A percentile compares a stretch with the other conserved stretches of the same genome.
Evolutionary conservation across 2,113 vertebrate genomes (phyloP).

Genomic region (Caranx ignobilis): DNA sequence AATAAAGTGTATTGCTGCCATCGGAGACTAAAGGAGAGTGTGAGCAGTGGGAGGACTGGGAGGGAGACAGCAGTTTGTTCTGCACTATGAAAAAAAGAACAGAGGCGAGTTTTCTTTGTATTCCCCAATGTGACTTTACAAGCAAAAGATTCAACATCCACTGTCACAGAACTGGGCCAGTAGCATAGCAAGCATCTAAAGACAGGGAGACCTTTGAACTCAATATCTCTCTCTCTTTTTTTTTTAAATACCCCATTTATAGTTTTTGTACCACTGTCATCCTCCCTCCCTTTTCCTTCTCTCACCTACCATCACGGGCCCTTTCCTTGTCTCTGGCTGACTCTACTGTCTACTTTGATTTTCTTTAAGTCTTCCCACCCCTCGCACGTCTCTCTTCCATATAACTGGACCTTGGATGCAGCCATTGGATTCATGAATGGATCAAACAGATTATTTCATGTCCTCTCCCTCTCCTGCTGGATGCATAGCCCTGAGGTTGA

Average conservation of each 20-base stretch:
- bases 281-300: conserved; percentile 7
- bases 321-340: conserved; percentile 1
- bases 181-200: conserved; percentile 30
- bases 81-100: conserved; percentile 31
- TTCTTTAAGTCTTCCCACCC: not conserved
- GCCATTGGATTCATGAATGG: conserved; percentile 31
- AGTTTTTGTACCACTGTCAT: conserved; percentile 12
- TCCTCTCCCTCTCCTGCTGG: conserved; percentile 10
- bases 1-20: conserved; percentile 46
- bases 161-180: conserved; percentile 54
- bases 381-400: not conserved
- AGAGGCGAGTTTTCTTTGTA: conserved; percentile 49
- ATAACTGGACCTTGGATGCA: conserved; percentile 12
- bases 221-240: conserved; percentile 34
- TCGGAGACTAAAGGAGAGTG: conserved; percentile 35
- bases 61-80: conserved; percentile 57
- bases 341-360: not conserved
- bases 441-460: conserved; percentile 37
- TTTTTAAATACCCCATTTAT: conserved; percentile 8
- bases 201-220: conserved; percentile 49
- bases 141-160: conserved; percentile 36
- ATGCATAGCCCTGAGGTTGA: not conserved
- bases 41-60: conserved; percentile 30
- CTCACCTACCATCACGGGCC: not conserved
- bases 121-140: conserved; percentile 68